A percentile compares a stretch with the other conserved stretches of the same genome.
These are phyloP conservation scores for Knipowitschia caucasica DNA, from an alignment of 2,797 vertebrate species.

Conservation along the genomic window DNA sequence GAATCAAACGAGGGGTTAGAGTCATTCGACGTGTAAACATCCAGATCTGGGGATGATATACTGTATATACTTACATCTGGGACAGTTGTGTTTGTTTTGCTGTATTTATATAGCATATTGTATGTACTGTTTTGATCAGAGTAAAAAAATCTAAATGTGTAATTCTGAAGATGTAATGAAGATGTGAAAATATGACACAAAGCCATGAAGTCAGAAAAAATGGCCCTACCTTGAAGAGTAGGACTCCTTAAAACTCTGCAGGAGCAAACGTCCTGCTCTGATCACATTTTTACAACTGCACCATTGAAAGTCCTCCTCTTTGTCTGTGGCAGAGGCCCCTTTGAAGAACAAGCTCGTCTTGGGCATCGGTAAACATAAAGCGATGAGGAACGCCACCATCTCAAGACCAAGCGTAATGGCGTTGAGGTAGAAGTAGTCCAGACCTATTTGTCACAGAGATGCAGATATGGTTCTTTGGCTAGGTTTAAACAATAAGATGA, in stretches of 20 bases:
- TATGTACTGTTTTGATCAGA: too few relatives aligned
- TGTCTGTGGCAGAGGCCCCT: constrained; percentile 23
- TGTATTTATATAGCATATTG: too few relatives aligned
- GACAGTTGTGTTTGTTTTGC: too few relatives aligned
- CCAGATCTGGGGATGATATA: too few relatives aligned
- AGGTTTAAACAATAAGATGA: background rate
- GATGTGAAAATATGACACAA: too few relatives aligned
- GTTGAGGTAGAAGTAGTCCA: constrained; percentile 72
- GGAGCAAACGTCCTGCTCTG: constrained; percentile 50
- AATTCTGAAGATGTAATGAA: too few relatives aligned
- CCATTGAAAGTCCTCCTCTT: constrained; percentile 26
- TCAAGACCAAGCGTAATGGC: constrained; percentile 64
- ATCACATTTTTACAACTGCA: constrained; percentile 47
- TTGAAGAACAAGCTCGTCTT: constrained; percentile 68
- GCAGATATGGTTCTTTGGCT: background rate
- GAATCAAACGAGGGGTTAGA: too few relatives aligned
- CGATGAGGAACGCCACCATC: constrained; percentile 63
- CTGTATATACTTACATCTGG: too few relatives aligned
- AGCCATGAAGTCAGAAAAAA: too few relatives aligned
- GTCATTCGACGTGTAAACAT: too few relatives aligned
- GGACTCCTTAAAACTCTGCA: constrained; percentile 68
- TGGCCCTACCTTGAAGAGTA: constrained; percentile 64
- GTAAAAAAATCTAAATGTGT: too few relatives aligned
- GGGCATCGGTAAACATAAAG: constrained; percentile 72
- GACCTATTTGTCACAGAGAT: constrained; percentile 29